These are phyloP conservation scores for Ammospiza maritima DNA, from an alignment of 2,797 vertebrate species.

Conservation along the genomic window DNA sequence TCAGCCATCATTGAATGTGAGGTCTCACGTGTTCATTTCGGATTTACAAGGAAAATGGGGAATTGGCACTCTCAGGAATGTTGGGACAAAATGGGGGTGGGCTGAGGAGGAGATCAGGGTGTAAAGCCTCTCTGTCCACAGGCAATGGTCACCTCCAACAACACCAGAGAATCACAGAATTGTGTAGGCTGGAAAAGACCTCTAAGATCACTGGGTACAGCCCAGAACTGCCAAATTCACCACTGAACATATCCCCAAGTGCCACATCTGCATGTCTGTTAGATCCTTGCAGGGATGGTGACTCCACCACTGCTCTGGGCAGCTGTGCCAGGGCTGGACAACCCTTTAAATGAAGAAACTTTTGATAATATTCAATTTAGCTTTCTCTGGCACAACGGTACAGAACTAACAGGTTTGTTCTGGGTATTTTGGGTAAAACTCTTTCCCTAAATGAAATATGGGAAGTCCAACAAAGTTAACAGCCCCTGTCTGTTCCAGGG, in stretches of 20 bases:
- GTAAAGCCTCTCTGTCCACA: neutral
- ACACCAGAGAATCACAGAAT: neutral
- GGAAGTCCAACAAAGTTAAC: neutral
- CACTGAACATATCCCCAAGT: neutral
- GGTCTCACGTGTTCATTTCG: neutral
- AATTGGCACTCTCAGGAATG: neutral
- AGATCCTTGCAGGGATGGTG: neutral
- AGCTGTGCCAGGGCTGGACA: neutral
- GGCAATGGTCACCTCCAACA: neutral
- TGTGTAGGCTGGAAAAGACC: neutral
- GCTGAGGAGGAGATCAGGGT: neutral
- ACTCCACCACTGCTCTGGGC: neutral
- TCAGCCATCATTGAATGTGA: constrained; percentile 3
- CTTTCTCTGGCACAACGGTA: neutral
- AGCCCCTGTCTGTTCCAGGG: neutral
- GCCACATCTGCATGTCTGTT: neutral
- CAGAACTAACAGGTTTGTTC: neutral
- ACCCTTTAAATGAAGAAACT: neutral
- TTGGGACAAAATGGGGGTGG: neutral
- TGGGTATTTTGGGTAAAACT: neutral
- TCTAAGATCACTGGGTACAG: neutral
- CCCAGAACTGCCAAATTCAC: neutral
- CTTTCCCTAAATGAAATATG: neutral
- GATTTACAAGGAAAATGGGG: constrained; percentile 18
- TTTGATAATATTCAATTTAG: neutral